Conservation (phyloP, 2,113 vertebrate species). For the Silurus meridionalis region DNA sequence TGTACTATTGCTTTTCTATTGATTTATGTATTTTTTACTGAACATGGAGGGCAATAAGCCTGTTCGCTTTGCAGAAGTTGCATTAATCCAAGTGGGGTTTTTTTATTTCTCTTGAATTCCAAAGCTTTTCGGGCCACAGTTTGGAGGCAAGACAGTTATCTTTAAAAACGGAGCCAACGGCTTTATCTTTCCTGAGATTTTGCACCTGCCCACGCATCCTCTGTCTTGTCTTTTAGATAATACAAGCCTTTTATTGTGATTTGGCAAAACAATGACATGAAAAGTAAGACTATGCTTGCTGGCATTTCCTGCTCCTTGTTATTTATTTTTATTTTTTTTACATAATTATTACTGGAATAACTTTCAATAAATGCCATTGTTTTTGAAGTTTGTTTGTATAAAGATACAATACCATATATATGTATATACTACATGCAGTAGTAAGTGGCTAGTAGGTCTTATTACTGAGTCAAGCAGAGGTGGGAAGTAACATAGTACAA, state of each 20-base stretch:
- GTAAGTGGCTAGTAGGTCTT: too few species aligned
- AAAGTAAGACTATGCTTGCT: constrained; percentile 4
- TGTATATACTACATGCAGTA: too few species aligned
- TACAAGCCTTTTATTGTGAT: constrained; percentile 21
- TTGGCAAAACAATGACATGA: not conserved
- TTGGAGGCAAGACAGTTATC: not conserved
- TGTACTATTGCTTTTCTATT: not conserved
- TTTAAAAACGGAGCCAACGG: constrained; percentile 13
- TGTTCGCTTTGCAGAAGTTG: not conserved
- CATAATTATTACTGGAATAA: not conserved
- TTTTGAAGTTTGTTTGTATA: not conserved
- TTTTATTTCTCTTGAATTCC: not conserved
- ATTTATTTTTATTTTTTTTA: not conserved
- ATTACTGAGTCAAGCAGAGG: too few species aligned
- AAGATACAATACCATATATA: too few species aligned
- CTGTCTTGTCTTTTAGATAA: constrained; percentile 22
- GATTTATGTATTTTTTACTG: not conserved
- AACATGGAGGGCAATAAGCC: not conserved
- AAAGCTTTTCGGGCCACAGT: not conserved
- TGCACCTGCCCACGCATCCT: constrained; percentile 9
- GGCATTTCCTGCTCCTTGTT: constrained; percentile 6
- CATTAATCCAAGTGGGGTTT: not conserved
- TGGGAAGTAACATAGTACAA: too few species aligned
- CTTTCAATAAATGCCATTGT: not conserved
- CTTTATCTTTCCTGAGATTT: not conserved